These are phyloP conservation scores for Asteroscopus sphinx DNA, from an alignment of 2,888 invertebrate species.

Conservation along the genomic window DNA sequence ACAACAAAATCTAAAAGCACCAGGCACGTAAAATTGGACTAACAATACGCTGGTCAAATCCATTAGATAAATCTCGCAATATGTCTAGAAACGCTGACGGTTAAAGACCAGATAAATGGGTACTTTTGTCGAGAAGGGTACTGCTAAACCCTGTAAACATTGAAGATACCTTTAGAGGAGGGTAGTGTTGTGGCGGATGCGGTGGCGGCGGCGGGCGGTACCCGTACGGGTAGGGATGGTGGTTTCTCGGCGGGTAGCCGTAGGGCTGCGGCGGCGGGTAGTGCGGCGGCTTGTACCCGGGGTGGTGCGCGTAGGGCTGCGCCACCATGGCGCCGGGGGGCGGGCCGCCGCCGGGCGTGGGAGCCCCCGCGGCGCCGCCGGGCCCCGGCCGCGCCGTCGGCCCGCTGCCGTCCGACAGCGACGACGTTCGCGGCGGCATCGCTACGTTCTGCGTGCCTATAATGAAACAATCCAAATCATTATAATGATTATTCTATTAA, in stretches of 20 bases:
- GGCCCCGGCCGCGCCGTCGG: conserved; percentile 74
- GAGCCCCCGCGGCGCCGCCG: conserved; percentile 71
- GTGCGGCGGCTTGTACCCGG: conserved; percentile 82
- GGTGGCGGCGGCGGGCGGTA: conserved; percentile 83
- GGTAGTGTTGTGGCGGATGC: conserved; percentile 84
- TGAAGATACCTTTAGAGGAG: conserved; percentile 77
- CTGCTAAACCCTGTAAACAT: background rate
- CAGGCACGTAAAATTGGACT: too few relatives aligned
- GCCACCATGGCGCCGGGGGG: conserved; percentile 82
- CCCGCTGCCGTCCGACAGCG: conserved; percentile 90
- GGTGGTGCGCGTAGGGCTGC: conserved; percentile 83
- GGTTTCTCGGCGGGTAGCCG: conserved; percentile 84
- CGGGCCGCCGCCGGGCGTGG: conserved; percentile 74
- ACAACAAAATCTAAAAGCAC: too few relatives aligned
- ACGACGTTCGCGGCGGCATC: conserved; percentile 98
- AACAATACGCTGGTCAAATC: too few relatives aligned
- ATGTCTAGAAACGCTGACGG: too few relatives aligned
- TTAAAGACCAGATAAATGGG: too few relatives aligned
- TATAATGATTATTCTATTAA: background rate
- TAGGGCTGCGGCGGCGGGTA: conserved; percentile 86
- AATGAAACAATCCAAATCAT: conserved; percentile 56
- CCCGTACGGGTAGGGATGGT: conserved; percentile 86
- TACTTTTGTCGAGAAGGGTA: background rate
- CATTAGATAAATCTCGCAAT: too few relatives aligned
- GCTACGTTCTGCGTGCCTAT: conserved; percentile 97